Conservation (phyloP, 2,113 vertebrate species). For the Melanerpes formicivorus region DNA sequence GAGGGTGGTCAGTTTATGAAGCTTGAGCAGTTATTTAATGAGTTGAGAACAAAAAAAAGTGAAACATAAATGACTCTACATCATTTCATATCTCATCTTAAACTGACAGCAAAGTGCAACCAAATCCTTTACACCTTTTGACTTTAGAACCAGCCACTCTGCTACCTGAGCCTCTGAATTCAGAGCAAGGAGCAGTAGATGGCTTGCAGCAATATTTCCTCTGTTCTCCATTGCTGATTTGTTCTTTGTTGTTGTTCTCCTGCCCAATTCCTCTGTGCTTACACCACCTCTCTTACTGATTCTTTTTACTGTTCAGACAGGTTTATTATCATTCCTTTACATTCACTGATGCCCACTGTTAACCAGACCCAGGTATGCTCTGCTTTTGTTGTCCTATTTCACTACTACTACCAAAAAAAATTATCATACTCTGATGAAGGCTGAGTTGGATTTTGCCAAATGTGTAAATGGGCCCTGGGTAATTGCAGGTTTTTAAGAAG, state of each 20-base stretch:
- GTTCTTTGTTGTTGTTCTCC: neutral
- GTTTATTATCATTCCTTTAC: conserved; percentile 95
- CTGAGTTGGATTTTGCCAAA: neutral
- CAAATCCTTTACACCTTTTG: neutral
- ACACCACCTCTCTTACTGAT: neutral
- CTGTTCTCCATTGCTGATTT: neutral
- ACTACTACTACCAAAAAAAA: neutral
- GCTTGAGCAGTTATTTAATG: neutral
- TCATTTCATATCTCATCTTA: neutral
- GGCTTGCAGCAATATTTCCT: neutral
- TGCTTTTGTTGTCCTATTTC: neutral
- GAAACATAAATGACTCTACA: neutral
- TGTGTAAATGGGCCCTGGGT: neutral
- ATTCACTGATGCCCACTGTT: conserved; percentile 97
- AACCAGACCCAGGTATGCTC: conserved; percentile 93
- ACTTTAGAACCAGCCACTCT: neutral
- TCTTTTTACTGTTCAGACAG: conserved; percentile 83
- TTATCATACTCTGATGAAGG: neutral
- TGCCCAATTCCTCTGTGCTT: neutral
- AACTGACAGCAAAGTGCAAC: neutral
- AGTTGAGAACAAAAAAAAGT: neutral
- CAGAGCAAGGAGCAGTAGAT: neutral
- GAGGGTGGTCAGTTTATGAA: neutral
- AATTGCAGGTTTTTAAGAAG: conserved; percentile 92
- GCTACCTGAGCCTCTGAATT: neutral